These are phyloP conservation scores for Schizothorax lantsangensis DNA, from an alignment of 2,797 vertebrate species.

Conservation along the genomic window DNA sequence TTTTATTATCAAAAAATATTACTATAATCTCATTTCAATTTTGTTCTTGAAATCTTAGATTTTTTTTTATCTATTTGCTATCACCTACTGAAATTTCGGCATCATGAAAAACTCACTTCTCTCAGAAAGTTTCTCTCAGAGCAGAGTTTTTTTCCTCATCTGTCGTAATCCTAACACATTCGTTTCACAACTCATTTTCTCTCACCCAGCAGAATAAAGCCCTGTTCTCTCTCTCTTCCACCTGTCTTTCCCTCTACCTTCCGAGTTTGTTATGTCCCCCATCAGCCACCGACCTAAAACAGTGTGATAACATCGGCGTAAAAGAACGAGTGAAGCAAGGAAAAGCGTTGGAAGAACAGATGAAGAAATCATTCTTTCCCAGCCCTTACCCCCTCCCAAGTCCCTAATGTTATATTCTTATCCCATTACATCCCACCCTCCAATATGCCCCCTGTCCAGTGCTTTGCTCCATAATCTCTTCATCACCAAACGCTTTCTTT, in stretches of 20 bases:
- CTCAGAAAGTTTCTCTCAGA: conserved; percentile 7
- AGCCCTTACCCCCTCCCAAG: background rate
- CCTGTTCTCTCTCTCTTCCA: conserved; percentile 10
- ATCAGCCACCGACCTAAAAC: background rate
- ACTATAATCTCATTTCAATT: background rate
- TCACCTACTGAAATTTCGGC: background rate
- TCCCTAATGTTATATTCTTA: conserved; percentile 58
- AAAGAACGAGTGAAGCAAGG: background rate
- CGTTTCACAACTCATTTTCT: conserved; percentile 16
- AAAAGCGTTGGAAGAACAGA: background rate
- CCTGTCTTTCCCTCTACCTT: conserved; percentile 18
- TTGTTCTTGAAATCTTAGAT: background rate
- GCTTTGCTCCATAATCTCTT: conserved; percentile 43
- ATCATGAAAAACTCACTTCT: background rate
- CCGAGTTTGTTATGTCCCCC: conserved; percentile 34
- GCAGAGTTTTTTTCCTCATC: conserved; percentile 55
- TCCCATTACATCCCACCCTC: conserved; percentile 21
- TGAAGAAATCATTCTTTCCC: background rate
- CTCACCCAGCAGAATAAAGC: conserved; percentile 1
- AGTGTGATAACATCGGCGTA: background rate
- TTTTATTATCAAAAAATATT: background rate
- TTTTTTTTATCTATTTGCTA: background rate
- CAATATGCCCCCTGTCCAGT: conserved; percentile 42
- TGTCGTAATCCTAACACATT: conserved; percentile 61
- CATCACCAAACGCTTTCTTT: conserved; percentile 37